Percentiles rank a stretch among this genome's conserved stretches.
Conservation (phyloP, 2,888 invertebrate species). For the Stenodema calcarata region DNA sequence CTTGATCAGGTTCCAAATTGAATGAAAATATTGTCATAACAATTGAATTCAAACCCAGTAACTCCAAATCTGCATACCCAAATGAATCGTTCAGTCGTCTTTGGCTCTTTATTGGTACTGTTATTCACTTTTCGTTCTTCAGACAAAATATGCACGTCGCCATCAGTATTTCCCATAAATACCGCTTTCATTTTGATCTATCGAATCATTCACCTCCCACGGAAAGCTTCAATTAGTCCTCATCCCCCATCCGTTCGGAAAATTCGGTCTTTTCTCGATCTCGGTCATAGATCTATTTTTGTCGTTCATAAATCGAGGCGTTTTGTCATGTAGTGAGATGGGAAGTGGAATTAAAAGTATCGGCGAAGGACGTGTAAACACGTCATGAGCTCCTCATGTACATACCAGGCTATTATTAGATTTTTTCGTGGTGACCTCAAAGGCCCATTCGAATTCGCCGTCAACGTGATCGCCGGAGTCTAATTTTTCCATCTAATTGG, state of each 20-base stretch:
- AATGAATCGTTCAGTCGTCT: no score
- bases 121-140: no score
- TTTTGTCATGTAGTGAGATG: background rate
- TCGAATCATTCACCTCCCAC: background rate
- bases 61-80: no score
- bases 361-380: slow-evolving; percentile 20
- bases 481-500: no score
- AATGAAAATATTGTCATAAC: no score
- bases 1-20: no score
- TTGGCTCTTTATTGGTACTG: no score
- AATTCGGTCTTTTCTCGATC: background rate
- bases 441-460: background rate
- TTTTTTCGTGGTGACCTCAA: slow-evolving; percentile 9
- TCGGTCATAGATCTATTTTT: background rate
- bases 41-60: no score
- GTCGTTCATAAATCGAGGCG: background rate
- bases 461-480: background rate
- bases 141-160: no score
- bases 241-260: background rate
- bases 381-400: slow-evolving; percentile 11
- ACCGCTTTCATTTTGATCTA: background rate
- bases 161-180: no score
- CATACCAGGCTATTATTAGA: slow-evolving; percentile 23
- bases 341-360: slow-evolving; percentile 1
- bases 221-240: background rate